These are phyloP conservation scores for Corythornis cristatus DNA, from an alignment of 2,113 vertebrate genomes.

Conservation along the genomic window DNA sequence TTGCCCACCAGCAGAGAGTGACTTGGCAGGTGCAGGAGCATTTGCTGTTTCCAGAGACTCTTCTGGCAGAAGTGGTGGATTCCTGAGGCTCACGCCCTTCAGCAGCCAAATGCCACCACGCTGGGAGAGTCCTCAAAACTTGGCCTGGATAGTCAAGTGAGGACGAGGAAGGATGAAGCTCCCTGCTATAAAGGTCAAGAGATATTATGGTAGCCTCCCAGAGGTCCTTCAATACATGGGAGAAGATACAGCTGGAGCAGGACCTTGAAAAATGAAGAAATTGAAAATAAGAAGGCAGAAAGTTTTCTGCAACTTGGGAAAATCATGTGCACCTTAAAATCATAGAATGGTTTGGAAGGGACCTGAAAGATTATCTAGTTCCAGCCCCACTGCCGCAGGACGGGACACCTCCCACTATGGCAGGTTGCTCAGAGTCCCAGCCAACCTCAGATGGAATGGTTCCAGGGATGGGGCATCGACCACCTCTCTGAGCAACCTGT, in stretches of 20 bases:
- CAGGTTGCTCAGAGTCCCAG: not conserved
- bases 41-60: not conserved
- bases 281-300: rapidly evolving
- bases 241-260: rapidly evolving
- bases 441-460: not conserved
- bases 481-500: not conserved
- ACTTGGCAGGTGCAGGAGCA: conserved; percentile 14
- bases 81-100: conserved; percentile 23
- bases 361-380: not conserved
- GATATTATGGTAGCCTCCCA: not conserved
- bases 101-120: rapidly evolving
- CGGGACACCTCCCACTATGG: not conserved
- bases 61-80: not conserved
- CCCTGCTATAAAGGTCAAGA: rapidly evolving
- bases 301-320: not conserved
- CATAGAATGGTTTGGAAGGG: not conserved
- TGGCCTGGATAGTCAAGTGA: not conserved
- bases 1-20: not conserved
- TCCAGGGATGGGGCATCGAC: not conserved
- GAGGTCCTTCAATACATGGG: rapidly evolving
- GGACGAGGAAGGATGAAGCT: not conserved
- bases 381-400: not conserved
- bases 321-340: rapidly evolving
- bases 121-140: not conserved
- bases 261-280: not conserved